phyloP scores from a whole-genome alignment of 2,888 invertebrate genomes.

The Thecocarcelia acutangulata region DNA sequence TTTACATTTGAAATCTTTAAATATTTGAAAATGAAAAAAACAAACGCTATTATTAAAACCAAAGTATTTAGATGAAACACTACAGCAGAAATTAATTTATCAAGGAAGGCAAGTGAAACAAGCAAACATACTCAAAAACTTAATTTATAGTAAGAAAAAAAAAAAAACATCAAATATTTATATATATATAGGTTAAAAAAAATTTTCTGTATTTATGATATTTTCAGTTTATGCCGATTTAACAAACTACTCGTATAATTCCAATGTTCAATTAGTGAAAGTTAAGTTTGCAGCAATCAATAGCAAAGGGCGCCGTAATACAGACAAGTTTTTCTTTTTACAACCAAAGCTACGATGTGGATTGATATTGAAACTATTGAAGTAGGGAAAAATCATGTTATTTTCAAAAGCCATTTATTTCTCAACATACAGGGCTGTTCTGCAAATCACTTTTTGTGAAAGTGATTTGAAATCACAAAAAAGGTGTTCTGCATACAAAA shows the following conservation, averaged over 20 bases:
- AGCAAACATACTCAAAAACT: conserved; percentile 38
- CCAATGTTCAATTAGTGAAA: conserved; percentile 11
- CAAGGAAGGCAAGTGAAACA: conserved; percentile 25
- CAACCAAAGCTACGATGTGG: too few species aligned
- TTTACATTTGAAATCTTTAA: conserved; percentile 17
- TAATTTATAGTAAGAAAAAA: conserved; percentile 28
- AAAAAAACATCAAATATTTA: conserved; percentile 30
- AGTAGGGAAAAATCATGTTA: too few species aligned
- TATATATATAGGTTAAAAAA: conserved; percentile 21
- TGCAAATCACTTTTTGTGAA: too few species aligned
- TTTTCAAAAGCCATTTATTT: too few species aligned
- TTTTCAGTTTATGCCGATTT: conserved; percentile 7
- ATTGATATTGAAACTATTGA: too few species aligned
- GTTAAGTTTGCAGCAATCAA: conserved; percentile 2
- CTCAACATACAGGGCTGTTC: too few species aligned
- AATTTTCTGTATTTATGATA: conserved; percentile 24
- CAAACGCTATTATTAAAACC: conserved; percentile 63
- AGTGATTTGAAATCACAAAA: too few species aligned
- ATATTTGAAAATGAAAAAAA: conserved; percentile 17
- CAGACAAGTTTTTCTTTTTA: too few species aligned
- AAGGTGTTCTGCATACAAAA: too few species aligned
- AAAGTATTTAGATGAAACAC: conserved; percentile 61
- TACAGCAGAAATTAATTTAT: conserved; percentile 52
- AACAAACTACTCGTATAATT: conserved; percentile 6
- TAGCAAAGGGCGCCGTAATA: background rate